Evolutionary conservation across 1,140 invertebrate species (phyloP).

Genomic region (Drosophila neocordata): DNA sequence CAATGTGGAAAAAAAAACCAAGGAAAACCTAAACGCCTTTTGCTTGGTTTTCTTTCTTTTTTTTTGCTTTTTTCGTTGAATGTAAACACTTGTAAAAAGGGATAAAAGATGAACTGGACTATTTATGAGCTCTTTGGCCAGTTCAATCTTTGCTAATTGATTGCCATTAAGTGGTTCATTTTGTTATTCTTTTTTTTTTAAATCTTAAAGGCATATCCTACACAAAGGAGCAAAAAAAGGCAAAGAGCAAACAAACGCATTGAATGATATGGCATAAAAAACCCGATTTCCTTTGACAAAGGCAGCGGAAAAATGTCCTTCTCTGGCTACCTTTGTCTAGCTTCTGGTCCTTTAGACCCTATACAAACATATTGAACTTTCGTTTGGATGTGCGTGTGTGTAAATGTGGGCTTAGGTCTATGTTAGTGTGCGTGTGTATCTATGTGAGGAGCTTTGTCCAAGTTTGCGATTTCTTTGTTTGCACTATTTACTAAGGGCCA

Average conservation of each 20-base stretch:
- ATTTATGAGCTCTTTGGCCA: slow-evolving; percentile 36
- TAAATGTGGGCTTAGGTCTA: not conserved
- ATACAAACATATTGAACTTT: slow-evolving; percentile 78
- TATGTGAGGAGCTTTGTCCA: slow-evolving; percentile 1
- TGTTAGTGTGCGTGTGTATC: not conserved
- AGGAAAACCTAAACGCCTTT: slow-evolving; percentile 50
- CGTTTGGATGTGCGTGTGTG: slow-evolving; percentile 32
- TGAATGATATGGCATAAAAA: slow-evolving; percentile 61
- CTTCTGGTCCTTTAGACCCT: slow-evolving; percentile 38
- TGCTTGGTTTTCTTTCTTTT: slow-evolving; percentile 12
- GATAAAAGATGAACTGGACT: slow-evolving; percentile 21
- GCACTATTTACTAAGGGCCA: slow-evolving; percentile 60
- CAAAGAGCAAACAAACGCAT: slow-evolving; percentile 58
- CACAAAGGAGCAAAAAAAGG: slow-evolving; percentile 28
- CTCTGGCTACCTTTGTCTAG: slow-evolving; percentile 42
- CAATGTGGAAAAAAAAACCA: slow-evolving; percentile 45
- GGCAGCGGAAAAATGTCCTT: slow-evolving; percentile 26
- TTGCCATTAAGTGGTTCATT: slow-evolving; percentile 70
- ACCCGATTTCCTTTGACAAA: slow-evolving; percentile 69
- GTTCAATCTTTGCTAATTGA: slow-evolving; percentile 71
- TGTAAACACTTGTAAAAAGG: slow-evolving; percentile 34
- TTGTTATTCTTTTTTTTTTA: not conserved
- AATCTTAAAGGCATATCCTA: slow-evolving; percentile 14
- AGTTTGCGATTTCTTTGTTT: slow-evolving; percentile 50
- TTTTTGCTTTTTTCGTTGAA: slow-evolving; percentile 24